A percentile compares a stretch with the other conserved stretches of the same genome.
phyloP scores from a whole-genome alignment of 2,113 vertebrate species.

The Rhinopomastus cyanomelas region DNA sequence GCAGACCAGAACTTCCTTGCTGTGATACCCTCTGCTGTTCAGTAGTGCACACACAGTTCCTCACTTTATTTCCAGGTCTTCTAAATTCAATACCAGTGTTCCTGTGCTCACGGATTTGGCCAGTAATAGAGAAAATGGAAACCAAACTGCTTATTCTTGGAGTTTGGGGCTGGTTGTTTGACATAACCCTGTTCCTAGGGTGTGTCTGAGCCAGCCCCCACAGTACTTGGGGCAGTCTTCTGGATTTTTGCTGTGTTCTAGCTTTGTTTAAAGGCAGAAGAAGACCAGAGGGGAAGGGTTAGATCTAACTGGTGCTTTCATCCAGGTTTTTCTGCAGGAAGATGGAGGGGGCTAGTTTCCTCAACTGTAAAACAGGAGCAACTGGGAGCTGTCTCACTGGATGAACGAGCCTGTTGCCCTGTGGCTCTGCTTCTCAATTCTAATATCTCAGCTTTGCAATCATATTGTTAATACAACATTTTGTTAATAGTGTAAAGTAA shows the following conservation, averaged over 20 bases:
- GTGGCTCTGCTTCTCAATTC: not conserved
- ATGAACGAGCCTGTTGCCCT: not conserved
- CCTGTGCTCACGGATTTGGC: accelerated
- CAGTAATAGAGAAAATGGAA: not conserved
- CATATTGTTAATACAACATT: not conserved
- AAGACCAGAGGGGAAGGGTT: not conserved
- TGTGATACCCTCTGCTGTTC: not conserved
- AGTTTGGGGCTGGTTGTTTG: not conserved
- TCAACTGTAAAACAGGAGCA: not conserved
- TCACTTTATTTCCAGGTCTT: not conserved
- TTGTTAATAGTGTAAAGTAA: not conserved
- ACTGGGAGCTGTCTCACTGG: not conserved
- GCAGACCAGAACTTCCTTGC: not conserved
- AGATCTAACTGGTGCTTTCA: not conserved
- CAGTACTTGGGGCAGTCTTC: not conserved
- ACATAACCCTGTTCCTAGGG: not conserved
- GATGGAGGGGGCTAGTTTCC: not conserved
- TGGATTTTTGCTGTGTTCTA: not conserved
- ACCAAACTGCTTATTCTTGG: not conserved
- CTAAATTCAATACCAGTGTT: not conserved
- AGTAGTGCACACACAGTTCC: accelerated
- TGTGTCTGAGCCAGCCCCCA: not conserved
- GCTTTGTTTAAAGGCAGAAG: not conserved
- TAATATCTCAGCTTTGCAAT: not conserved
- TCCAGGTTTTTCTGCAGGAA: not conserved